Conservation (phyloP, 1,140 invertebrate genomes). For the Copidosoma floridanum region DNA sequence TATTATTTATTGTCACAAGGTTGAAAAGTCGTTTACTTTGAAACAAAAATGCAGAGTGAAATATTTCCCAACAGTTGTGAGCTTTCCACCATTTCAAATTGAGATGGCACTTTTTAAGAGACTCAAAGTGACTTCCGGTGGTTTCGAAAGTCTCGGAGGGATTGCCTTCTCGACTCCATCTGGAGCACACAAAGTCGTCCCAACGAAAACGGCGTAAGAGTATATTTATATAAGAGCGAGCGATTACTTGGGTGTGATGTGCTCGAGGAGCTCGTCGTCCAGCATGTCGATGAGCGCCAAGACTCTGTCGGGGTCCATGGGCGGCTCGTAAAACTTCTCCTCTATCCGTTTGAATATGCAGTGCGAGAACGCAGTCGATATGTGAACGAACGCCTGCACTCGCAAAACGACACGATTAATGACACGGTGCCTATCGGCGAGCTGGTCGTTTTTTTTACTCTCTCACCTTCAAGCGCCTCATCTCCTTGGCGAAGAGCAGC, state of each 20-base stretch:
- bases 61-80: too few species aligned
- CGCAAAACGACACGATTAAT: conserved; percentile 20
- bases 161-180: too few species aligned
- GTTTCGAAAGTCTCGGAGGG: too few species aligned
- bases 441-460: neutral
- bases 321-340: conserved; percentile 60
- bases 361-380: conserved; percentile 72
- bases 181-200: too few species aligned
- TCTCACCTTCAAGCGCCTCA: conserved; percentile 65
- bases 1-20: too few species aligned
- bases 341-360: conserved; percentile 62
- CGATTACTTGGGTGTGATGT: conserved; percentile 53
- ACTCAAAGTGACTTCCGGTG: too few species aligned
- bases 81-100: too few species aligned
- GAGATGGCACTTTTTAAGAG: too few species aligned
- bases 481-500: conserved; percentile 62
- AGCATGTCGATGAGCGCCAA: conserved; percentile 49
- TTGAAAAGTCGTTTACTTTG: too few species aligned
- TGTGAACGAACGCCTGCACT: conserved; percentile 46
- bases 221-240: too few species aligned
- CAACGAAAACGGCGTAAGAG: too few species aligned
- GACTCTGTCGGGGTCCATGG: conserved; percentile 53
- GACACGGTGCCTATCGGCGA: neutral
- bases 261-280: conserved; percentile 44
- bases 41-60: too few species aligned